A percentile compares a stretch with the other conserved stretches of the same genome.
phyloP scores from a whole-genome alignment of 2,888 invertebrate species.

The Hetaerina titia region DNA sequence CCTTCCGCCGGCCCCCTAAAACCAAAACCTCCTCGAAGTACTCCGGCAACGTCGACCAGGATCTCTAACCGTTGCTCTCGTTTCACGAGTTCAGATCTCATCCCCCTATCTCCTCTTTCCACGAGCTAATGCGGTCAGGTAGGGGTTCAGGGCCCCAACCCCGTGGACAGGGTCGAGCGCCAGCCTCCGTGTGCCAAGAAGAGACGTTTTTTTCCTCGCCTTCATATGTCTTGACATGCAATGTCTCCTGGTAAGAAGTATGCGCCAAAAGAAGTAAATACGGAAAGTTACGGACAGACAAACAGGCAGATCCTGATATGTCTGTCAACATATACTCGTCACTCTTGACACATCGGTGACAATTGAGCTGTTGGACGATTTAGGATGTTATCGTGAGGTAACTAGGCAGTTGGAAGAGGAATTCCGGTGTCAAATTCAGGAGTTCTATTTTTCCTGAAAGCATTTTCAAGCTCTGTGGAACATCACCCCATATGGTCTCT shows the following conservation, averaged over 20 bases:
- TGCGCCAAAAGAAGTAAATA: too few species aligned
- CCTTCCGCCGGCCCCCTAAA: neutral
- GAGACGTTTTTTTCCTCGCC: neutral
- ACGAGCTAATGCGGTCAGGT: neutral
- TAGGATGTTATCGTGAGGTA: too few species aligned
- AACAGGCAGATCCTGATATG: too few species aligned
- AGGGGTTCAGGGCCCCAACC: neutral
- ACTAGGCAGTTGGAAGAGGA: too few species aligned
- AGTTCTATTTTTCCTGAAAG: too few species aligned
- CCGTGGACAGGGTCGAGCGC: neutral
- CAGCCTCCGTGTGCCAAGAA: neutral
- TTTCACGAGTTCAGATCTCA: neutral
- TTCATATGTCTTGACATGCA: neutral
- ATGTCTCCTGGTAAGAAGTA: neutral
- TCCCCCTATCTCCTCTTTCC: neutral
- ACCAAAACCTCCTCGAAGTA: neutral
- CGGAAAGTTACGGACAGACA: too few species aligned
- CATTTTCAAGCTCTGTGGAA: too few species aligned
- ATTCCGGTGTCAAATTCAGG: too few species aligned
- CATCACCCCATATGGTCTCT: too few species aligned
- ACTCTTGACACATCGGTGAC: too few species aligned
- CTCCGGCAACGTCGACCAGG: neutral
- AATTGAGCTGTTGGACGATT: too few species aligned
- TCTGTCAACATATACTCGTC: too few species aligned
- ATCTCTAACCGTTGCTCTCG: neutral